These are phyloP conservation scores for Cercocebus atys DNA, from an alignment of 2,113 vertebrate species.

Conservation along the genomic window DNA sequence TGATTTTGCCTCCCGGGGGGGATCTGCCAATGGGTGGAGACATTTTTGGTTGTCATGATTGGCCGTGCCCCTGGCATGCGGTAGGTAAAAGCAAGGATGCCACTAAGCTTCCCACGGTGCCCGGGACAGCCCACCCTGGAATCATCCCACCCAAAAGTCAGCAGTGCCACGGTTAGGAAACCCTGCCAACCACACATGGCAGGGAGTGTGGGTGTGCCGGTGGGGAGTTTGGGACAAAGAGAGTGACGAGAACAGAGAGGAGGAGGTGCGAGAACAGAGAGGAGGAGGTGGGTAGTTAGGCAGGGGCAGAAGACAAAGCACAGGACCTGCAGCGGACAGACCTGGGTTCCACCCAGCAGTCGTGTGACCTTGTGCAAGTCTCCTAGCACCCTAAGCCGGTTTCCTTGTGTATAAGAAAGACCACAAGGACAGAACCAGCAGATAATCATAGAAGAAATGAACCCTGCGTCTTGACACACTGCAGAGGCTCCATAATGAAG, in stretches of 20 bases:
- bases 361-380: neutral
- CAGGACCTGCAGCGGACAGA: neutral
- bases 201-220: fast-evolving
- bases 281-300: neutral
- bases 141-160: neutral
- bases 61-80: neutral
- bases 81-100: neutral
- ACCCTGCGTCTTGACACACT: neutral
- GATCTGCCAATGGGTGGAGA: neutral
- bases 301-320: neutral
- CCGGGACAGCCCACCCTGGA: neutral
- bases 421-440: neutral
- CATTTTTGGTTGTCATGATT: too few species aligned
- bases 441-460: neutral
- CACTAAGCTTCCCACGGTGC: neutral
- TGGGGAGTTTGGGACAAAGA: neutral
- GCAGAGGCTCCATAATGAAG: neutral
- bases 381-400: neutral
- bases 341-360: neutral
- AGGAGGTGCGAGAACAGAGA: neutral
- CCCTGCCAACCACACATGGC: neutral
- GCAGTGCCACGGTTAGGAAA: neutral
- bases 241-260: neutral
- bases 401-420: neutral
- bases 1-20: too few species aligned